phyloP scores from a whole-genome alignment of 2,888 invertebrate genomes.

The Zeuzera pyrina region DNA sequence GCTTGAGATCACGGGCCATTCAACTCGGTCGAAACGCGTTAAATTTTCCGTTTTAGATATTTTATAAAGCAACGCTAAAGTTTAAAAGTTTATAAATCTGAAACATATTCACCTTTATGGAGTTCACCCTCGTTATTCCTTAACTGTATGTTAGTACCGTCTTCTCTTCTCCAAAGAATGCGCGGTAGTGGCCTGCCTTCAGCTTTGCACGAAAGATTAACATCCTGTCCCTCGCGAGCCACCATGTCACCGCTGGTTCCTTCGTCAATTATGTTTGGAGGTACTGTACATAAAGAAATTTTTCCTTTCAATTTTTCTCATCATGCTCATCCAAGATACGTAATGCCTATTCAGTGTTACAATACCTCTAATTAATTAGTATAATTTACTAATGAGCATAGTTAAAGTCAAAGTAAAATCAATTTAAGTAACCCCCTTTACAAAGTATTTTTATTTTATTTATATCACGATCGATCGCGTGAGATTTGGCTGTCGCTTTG shows the following conservation, averaged over 20 bases:
- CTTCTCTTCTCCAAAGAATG: slow-evolving; percentile 76
- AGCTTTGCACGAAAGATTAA: slow-evolving; percentile 81
- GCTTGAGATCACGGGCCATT: too few species aligned
- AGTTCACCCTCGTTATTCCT: slow-evolving; percentile 58
- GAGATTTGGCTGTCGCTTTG: too few species aligned
- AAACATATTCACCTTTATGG: slow-evolving; percentile 43
- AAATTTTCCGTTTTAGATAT: too few species aligned
- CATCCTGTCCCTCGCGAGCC: slow-evolving; percentile 81
- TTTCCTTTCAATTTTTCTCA: too few species aligned
- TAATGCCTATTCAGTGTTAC: too few species aligned
- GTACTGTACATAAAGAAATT: slow-evolving; percentile 70
- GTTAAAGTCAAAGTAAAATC: slow-evolving; percentile 7
- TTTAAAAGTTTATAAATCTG: not conserved
- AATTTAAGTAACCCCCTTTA: slow-evolving; percentile 10
- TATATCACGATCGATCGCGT: too few species aligned
- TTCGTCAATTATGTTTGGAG: slow-evolving; percentile 84
- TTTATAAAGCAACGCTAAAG: too few species aligned
- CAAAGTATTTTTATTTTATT: too few species aligned
- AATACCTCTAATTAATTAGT: too few species aligned
- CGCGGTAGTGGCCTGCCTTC: slow-evolving; percentile 81
- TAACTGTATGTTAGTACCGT: slow-evolving; percentile 70
- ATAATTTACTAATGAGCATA: too few species aligned
- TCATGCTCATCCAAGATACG: too few species aligned
- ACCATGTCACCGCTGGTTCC: slow-evolving; percentile 84
- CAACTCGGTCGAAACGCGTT: too few species aligned